These are phyloP conservation scores for Spheniscus mendiculus DNA, from an alignment of 2,113 vertebrate species.

Conservation along the genomic window DNA sequence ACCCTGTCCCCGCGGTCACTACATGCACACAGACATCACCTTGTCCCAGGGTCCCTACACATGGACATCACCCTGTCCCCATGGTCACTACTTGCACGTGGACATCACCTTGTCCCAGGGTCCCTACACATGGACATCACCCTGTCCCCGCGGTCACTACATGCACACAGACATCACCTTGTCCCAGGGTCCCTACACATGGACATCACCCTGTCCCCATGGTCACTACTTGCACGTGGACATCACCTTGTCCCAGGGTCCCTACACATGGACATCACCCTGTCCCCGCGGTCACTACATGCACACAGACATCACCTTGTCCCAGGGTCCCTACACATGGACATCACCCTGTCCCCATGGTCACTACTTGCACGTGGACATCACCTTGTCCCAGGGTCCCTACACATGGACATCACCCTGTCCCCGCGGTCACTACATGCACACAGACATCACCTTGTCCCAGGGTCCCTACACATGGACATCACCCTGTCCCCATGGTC, in stretches of 20 bases:
- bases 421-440: background rate
- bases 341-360: too few species aligned
- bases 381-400: background rate
- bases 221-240: too few species aligned
- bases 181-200: background rate
- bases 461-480: fast-evolving
- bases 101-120: background rate
- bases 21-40: fast-evolving
- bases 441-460: fast-evolving
- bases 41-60: background rate
- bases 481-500: background rate
- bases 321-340: background rate
- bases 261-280: fast-evolving
- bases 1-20: background rate
- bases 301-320: fast-evolving
- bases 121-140: fast-evolving
- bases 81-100: too few species aligned
- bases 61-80: too few species aligned
- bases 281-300: background rate
- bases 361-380: background rate
- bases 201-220: too few species aligned
- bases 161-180: fast-evolving
- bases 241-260: background rate
- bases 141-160: background rate
- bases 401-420: fast-evolving